These are phyloP conservation scores for Xestia sexstrigata DNA, from an alignment of 2,888 invertebrate genomes.

Conservation along the genomic window DNA sequence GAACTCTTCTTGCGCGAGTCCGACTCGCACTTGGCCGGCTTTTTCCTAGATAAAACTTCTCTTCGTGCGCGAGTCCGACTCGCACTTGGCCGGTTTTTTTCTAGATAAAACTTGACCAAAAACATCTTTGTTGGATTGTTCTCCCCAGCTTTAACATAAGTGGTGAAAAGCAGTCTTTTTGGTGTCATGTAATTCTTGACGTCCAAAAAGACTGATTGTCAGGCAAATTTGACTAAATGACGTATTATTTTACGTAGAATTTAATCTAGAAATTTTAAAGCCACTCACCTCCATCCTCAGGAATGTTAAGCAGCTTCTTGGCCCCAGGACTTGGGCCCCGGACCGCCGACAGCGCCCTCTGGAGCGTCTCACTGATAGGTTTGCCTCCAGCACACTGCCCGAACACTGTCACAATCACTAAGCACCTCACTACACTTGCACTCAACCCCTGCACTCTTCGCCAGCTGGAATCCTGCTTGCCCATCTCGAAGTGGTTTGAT, in stretches of 20 bases:
- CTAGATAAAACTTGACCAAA: neutral
- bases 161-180: neutral
- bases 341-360: constrained; percentile 88
- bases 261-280: neutral
- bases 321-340: constrained; percentile 89
- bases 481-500: constrained; percentile 65
- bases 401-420: constrained; percentile 78
- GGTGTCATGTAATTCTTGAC: neutral
- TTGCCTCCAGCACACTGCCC: constrained; percentile 79
- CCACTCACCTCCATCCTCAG: constrained; percentile 89
- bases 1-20: too few species aligned
- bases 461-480: constrained; percentile 82
- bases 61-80: neutral
- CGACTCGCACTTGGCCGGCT: too few species aligned
- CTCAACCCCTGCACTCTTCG: constrained; percentile 73
- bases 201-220: neutral
- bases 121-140: too few species aligned
- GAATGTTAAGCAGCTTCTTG: constrained; percentile 89
- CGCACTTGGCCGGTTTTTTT: neutral
- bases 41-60: neutral
- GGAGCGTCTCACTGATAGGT: constrained; percentile 89
- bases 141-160: neutral
- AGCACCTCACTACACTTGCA: constrained; percentile 77
- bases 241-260: neutral
- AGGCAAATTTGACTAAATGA: neutral